Conservation (phyloP, 64 coral and sea anemone genomes). For the Anthopleura sola region DNA sequence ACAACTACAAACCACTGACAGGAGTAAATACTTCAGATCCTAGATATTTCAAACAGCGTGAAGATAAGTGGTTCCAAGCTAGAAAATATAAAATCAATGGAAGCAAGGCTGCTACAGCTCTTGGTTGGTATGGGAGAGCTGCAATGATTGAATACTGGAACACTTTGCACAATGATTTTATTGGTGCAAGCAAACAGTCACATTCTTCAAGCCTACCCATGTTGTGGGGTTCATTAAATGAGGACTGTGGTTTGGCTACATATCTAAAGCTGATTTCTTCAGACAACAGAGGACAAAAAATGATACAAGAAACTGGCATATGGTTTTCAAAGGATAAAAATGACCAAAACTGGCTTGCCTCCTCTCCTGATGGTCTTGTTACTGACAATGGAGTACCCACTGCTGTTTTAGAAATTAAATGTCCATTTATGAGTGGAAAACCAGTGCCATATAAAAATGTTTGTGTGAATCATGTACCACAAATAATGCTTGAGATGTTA, state of each 20-base stretch:
- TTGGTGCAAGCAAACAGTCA: slow-evolving; percentile 21
- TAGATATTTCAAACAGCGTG: slow-evolving; percentile 23
- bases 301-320: slow-evolving; percentile 26
- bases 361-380: slow-evolving; percentile 41
- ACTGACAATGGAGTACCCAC: not conserved
- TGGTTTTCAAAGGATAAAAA: slow-evolving; percentile 34
- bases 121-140: slow-evolving; percentile 42
- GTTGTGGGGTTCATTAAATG: slow-evolving; percentile 40
- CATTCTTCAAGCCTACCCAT: slow-evolving; percentile 13
- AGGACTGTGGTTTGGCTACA: slow-evolving; percentile 9
- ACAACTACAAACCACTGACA: slow-evolving; percentile 21
- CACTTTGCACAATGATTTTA: slow-evolving; percentile 3
- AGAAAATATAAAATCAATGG: slow-evolving; percentile 38
- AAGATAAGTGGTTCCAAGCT: slow-evolving; percentile 10
- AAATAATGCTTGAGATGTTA: slow-evolving; percentile 46
- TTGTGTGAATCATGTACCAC: slow-evolving; percentile 27
- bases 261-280: not conserved
- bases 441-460: slow-evolving; percentile 42
- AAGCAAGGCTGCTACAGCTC: slow-evolving; percentile 36
- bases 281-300: not conserved
- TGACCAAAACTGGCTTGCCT: slow-evolving; percentile 17
- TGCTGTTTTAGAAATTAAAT: slow-evolving; percentile 38
- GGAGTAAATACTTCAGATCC: slow-evolving; percentile 17
- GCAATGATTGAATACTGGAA: slow-evolving; percentile 43
- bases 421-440: slow-evolving; percentile 39